Conservation (phyloP, 2,888 invertebrate genomes). For the Brachyptera risi region DNA sequence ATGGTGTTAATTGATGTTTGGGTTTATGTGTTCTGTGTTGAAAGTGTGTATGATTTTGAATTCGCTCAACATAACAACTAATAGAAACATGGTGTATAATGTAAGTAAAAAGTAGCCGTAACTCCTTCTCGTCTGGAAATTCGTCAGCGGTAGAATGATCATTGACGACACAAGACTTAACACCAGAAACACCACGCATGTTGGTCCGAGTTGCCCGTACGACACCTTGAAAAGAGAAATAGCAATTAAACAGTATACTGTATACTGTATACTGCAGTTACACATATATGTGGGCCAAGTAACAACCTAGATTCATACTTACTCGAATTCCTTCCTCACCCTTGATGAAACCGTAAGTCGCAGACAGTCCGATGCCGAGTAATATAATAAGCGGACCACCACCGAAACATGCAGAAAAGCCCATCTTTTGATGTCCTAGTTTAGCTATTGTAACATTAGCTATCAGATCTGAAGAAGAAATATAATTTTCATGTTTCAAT, state of each 20-base stretch:
- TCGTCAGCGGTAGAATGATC: constrained; percentile 46
- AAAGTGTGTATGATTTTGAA: constrained; percentile 41
- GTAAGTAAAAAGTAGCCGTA: constrained; percentile 49
- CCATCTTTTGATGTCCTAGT: constrained; percentile 61
- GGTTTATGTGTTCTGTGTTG: no score
- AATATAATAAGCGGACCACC: constrained; percentile 61
- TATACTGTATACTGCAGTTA: no score
- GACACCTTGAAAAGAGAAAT: no score
- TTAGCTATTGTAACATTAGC: constrained; percentile 57
- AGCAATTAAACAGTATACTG: no score
- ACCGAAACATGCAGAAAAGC: constrained; percentile 62
- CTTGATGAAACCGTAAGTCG: no score
- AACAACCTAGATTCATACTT: no score
- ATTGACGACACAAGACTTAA: constrained; percentile 46
- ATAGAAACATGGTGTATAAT: constrained; percentile 49
- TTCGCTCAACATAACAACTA: constrained; percentile 51
- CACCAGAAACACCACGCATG: constrained; percentile 46
- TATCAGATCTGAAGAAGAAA: constrained; percentile 56
- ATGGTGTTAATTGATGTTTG: no score
- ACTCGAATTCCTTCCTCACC: no score
- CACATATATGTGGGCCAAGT: no score
- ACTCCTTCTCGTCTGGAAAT: constrained; percentile 46
- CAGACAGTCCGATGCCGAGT: not conserved
- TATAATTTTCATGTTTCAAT: no score
- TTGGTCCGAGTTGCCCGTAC: constrained; percentile 45